A percentile compares a stretch with the other conserved stretches of the same genome.
phyloP scores from a whole-genome alignment of 35 echinoderm and acorn worm genomes.

The Heliocidaris erythrogramma region DNA sequence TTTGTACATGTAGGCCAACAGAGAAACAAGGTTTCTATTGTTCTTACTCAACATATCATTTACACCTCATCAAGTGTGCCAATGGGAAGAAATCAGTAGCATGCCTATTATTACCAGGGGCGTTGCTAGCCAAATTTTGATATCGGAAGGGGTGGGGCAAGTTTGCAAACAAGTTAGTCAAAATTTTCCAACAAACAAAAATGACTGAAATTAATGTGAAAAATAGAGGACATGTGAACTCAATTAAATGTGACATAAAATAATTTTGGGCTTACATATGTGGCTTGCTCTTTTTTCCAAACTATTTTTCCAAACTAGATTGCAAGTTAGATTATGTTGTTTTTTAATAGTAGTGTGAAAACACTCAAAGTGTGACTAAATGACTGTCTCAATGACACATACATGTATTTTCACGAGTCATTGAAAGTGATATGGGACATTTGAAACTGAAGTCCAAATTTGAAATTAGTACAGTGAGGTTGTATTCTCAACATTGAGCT shows the following conservation, averaged over 20 bases:
- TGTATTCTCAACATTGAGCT: not conserved
- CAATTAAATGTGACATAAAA: too few species aligned
- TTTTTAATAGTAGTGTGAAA: too few species aligned
- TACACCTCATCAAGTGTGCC: not conserved
- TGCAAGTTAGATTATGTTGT: too few species aligned
- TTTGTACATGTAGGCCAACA: not conserved
- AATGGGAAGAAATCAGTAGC: not conserved
- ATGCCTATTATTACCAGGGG: not conserved
- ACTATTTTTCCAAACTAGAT: too few species aligned
- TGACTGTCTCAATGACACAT: not conserved
- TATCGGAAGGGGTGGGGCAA: not conserved
- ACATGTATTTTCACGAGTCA: not conserved
- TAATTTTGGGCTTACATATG: too few species aligned
- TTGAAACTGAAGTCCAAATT: not conserved
- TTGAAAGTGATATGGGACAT: not conserved
- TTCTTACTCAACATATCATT: not conserved
- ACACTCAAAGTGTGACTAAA: not conserved
- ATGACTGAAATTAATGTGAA: too few species aligned
- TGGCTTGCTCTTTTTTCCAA: too few species aligned
- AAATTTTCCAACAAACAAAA: too few species aligned
- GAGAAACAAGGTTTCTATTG: not conserved
- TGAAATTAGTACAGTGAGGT: not conserved
- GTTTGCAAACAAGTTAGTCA: too few species aligned
- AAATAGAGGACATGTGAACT: too few species aligned
- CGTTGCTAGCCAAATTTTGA: not conserved